Evolutionary conservation across 92 coral and sea anemone genomes (phyloP).

Genomic region (Muricea muricata): DNA sequence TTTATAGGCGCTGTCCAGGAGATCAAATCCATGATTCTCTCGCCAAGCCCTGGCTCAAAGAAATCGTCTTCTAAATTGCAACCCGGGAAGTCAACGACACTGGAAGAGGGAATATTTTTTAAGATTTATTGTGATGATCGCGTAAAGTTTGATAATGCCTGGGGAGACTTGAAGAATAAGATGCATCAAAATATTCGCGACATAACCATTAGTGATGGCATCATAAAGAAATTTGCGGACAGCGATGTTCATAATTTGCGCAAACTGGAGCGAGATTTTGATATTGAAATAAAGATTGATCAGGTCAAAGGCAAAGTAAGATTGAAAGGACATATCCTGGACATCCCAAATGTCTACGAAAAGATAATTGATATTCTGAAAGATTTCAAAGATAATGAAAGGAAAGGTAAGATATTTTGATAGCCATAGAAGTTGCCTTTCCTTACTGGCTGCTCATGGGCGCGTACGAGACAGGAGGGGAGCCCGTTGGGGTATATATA

Average conservation of each 20-base stretch:
- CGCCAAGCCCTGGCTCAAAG: no score
- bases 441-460: no score
- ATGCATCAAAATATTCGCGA: not conserved
- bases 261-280: not conserved
- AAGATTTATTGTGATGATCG: not conserved
- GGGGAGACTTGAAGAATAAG: not conserved
- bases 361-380: not conserved
- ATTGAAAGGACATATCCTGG: conserved; percentile 1
- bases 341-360: not conserved
- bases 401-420: not conserved
- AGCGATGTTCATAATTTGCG: not conserved
- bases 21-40: not conserved
- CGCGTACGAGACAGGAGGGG: no score
- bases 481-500: no score
- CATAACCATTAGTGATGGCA: not conserved
- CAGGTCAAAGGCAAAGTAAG: not conserved
- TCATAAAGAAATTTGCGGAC: conserved; percentile 8
- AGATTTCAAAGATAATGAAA: not conserved
- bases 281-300: not conserved
- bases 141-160: conserved; percentile 2
- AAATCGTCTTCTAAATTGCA: no score
- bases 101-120: not conserved
- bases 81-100: not conserved
- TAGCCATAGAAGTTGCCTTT: not conserved
- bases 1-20: not conserved